Evolutionary conservation across 2,888 invertebrate genomes (phyloP).

Genomic region (Drosophila vallismaia): DNA sequence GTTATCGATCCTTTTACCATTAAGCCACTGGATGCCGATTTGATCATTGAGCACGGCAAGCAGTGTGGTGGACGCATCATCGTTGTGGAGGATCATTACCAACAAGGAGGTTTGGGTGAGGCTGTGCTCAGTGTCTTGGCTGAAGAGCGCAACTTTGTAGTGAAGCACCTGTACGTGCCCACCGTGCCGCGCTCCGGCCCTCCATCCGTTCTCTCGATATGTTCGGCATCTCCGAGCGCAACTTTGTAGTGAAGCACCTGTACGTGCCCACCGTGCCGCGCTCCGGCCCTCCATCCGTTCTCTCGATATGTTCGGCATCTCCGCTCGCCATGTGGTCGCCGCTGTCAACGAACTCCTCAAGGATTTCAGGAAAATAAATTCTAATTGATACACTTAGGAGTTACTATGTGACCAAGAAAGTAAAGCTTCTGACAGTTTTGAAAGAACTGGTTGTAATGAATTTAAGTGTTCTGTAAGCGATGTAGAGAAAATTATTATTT

Average conservation of each 20-base stretch:
- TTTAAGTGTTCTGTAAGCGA: too few relatives aligned
- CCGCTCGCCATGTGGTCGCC: conserved; percentile 90
- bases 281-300: conserved; percentile 94
- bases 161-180: conserved; percentile 92
- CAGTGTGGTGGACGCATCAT: conserved; percentile 92
- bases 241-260: conserved; percentile 90
- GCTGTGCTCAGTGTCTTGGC: conserved; percentile 94
- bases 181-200: conserved; percentile 97
- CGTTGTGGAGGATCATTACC: conserved; percentile 99
- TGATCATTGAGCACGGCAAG: conserved; percentile 90
- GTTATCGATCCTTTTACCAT: conserved; percentile 98
- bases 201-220: conserved; percentile 92
- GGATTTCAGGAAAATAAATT: too few relatives aligned
- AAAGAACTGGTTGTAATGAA: too few relatives aligned
- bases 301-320: conserved; percentile 96
- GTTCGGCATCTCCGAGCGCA: conserved; percentile 93
- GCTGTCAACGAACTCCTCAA: conserved; percentile 88
- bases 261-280: conserved; percentile 94
- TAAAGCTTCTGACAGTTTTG: too few relatives aligned
- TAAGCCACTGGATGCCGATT: conserved; percentile 95
- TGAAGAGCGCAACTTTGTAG: conserved; percentile 87
- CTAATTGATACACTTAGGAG: too few relatives aligned
- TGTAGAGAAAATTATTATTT: too few relatives aligned
- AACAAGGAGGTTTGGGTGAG: conserved; percentile 96
- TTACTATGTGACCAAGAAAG: too few relatives aligned